Percentiles rank a stretch among this genome's conserved stretches.
Conservation (phyloP, 2,113 vertebrate species). For the Noctilio leporinus region DNA sequence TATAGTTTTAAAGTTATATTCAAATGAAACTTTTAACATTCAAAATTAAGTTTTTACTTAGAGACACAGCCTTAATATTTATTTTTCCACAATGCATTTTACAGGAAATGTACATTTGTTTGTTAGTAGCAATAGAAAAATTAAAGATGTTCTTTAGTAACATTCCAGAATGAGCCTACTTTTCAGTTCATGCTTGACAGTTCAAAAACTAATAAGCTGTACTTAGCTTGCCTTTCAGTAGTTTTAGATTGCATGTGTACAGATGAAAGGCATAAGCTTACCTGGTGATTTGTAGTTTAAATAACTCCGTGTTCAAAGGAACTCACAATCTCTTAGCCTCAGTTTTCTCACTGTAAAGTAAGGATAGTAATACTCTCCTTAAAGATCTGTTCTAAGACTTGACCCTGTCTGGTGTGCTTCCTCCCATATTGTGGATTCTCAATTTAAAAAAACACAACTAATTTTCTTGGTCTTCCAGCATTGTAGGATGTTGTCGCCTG, state of each 20-base stretch:
- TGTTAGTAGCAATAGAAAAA: not conserved
- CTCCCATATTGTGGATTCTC: not conserved
- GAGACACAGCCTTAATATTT: not conserved
- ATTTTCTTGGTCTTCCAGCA: not conserved
- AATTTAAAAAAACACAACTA: not conserved
- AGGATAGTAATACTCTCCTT: not conserved
- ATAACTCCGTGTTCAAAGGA: conserved; percentile 16
- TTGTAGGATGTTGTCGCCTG: not conserved
- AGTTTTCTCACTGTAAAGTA: not conserved
- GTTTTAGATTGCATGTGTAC: not conserved
- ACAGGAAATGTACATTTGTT: not conserved
- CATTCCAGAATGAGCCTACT: not conserved
- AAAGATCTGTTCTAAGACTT: not conserved
- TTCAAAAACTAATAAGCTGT: not conserved
- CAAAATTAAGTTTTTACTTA: not conserved
- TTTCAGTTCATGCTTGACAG: not conserved
- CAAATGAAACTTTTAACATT: not conserved
- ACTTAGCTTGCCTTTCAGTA: not conserved
- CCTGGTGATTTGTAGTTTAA: not conserved
- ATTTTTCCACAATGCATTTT: not conserved
- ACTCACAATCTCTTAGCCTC: not conserved
- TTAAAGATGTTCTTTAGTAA: not conserved
- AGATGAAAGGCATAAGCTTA: not conserved
- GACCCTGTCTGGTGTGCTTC: not conserved
- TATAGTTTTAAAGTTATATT: not conserved